These are phyloP conservation scores for Sorex araneus DNA, from an alignment of 2,113 vertebrate species.

Conservation along the genomic window DNA sequence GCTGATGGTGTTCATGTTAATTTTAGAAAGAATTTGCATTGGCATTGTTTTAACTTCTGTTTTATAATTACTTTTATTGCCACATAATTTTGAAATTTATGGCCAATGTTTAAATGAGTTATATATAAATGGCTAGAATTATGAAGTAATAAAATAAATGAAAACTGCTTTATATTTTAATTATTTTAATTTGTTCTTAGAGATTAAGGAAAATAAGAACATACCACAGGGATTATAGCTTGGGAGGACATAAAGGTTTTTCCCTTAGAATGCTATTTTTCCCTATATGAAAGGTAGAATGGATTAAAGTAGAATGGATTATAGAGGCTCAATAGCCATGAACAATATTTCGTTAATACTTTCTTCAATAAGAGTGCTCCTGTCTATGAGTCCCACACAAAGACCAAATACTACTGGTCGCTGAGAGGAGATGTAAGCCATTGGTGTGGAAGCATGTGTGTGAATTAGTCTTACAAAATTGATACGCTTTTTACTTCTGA, in stretches of 20 bases:
- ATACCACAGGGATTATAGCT: background rate
- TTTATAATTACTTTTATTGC: slow-evolving; percentile 80
- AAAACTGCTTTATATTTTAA: slow-evolving; percentile 76
- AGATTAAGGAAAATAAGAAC: slow-evolving; percentile 77
- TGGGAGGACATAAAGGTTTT: slow-evolving; percentile 12
- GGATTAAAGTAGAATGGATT: background rate
- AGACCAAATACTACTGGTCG: background rate
- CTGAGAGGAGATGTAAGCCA: background rate
- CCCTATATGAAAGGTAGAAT: background rate
- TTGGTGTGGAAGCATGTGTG: background rate
- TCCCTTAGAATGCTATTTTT: background rate
- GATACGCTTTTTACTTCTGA: background rate
- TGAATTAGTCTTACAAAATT: background rate
- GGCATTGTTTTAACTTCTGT: slow-evolving; percentile 78
- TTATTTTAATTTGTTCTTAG: slow-evolving; percentile 82
- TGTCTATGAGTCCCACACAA: rapidly evolving
- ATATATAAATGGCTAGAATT: slow-evolving; percentile 78
- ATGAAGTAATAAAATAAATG: slow-evolving; percentile 82
- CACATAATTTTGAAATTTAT: slow-evolving; percentile 77
- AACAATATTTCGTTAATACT: background rate
- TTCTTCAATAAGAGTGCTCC: background rate
- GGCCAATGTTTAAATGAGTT: slow-evolving; percentile 75
- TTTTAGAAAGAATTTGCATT: slow-evolving; percentile 67
- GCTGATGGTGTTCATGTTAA: slow-evolving; percentile 58
- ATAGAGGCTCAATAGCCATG: background rate